Conservation (phyloP, 2,797 vertebrate species). For the Manis javanica region DNA sequence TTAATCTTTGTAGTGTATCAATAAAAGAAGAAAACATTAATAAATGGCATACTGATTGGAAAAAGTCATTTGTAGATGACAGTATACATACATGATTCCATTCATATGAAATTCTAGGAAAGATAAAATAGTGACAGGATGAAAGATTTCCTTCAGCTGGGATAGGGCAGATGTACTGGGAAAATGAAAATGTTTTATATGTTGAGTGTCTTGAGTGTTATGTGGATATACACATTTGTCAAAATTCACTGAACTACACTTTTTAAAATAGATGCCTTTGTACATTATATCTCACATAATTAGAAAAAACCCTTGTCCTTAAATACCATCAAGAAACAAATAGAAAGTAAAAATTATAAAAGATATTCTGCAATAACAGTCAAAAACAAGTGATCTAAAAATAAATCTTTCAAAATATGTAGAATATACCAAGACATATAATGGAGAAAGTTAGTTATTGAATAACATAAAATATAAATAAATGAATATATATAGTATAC, state of each 20-base stretch:
- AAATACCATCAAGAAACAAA: background rate
- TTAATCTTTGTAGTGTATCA: background rate
- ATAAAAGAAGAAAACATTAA: background rate
- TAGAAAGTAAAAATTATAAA: background rate
- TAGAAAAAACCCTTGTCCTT: background rate
- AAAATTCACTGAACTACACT: background rate
- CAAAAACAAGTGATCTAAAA: background rate
- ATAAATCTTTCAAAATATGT: slow-evolving; percentile 11
- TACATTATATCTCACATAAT: background rate
- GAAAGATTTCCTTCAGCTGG: background rate
- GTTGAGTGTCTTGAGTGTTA: background rate
- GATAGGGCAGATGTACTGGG: background rate
- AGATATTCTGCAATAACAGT: background rate
- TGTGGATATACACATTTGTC: background rate
- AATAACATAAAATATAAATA: background rate
- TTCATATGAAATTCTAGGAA: background rate
- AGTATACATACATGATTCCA: background rate
- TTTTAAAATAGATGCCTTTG: background rate
- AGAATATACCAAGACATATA: background rate
- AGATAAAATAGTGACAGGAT: background rate
- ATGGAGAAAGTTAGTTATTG: background rate
- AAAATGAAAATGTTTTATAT: background rate
- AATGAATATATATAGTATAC: background rate
- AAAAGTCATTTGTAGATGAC: background rate
- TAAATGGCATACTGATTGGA: background rate